Percentiles rank a stretch among this genome's conserved stretches.
phyloP scores from a whole-genome alignment of 1,140 invertebrate genomes.

The Drosophila punjabiensis region DNA sequence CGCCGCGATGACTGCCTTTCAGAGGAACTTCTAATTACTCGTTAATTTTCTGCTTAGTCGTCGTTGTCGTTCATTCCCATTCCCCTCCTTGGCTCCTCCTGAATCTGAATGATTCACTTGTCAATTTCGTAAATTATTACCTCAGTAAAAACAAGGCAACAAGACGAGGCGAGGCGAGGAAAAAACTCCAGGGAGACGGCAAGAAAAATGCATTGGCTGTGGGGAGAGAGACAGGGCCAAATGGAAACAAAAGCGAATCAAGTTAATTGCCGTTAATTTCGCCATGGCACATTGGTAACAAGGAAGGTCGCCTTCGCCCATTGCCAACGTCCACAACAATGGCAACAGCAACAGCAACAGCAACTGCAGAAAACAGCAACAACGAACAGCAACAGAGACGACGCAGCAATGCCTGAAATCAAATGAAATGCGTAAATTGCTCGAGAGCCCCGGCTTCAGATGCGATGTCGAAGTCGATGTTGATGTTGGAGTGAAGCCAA shows the following conservation, averaged over 20 bases:
- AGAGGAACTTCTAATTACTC: constrained; percentile 78
- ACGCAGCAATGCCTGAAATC: constrained; percentile 56
- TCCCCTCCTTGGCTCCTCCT: not conserved
- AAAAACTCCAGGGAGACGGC: constrained; percentile 18
- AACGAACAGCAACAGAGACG: not conserved
- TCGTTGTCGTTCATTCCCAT: constrained; percentile 11
- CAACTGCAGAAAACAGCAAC: constrained; percentile 1
- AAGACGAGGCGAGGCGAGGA: not conserved
- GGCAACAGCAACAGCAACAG: constrained; percentile 16
- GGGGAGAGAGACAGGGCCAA: not conserved
- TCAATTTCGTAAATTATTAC: constrained; percentile 81
- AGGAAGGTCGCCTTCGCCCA: constrained; percentile 65
- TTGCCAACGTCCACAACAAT: constrained; percentile 36
- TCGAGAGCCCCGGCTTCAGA: constrained; percentile 26
- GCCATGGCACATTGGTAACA: constrained; percentile 76
- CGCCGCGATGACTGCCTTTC: constrained; percentile 54
- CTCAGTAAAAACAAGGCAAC: constrained; percentile 38
- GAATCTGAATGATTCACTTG: constrained; percentile 69
- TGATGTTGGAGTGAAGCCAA: constrained; percentile 17
- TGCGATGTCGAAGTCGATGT: constrained; percentile 34
- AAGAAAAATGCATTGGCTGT: constrained; percentile 55
- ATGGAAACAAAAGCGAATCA: constrained; percentile 72
- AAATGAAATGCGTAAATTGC: constrained; percentile 80
- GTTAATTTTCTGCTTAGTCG: constrained; percentile 74
- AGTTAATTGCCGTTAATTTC: constrained; percentile 81